Evolutionary conservation across 2,888 invertebrate species (phyloP).

Genomic region (Eupithecia subfuscata): DNA sequence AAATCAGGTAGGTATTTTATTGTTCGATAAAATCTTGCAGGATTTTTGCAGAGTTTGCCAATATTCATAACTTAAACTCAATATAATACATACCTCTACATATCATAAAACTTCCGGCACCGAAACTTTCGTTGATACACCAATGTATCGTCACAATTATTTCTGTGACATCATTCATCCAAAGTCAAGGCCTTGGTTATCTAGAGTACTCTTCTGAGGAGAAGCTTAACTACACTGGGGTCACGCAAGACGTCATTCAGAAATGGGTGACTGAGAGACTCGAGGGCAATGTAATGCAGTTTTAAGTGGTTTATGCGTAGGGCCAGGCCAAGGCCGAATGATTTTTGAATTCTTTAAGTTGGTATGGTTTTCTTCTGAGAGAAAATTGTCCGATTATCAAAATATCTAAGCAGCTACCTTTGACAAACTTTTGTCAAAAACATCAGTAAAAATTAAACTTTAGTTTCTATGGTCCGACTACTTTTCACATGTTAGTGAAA

Average conservation of each 20-base stretch:
- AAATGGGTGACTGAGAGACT: background rate
- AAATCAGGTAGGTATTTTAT: too few species aligned
- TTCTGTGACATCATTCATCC: background rate
- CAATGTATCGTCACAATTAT: background rate
- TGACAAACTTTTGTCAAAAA: background rate
- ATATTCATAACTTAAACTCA: too few species aligned
- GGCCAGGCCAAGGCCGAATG: background rate
- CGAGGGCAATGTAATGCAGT: conserved; percentile 13
- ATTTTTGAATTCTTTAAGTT: background rate
- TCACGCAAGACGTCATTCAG: background rate
- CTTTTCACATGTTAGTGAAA: too few species aligned
- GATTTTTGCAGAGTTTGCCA: too few species aligned
- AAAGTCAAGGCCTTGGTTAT: background rate
- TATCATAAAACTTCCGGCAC: too few species aligned
- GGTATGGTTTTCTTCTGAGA: background rate
- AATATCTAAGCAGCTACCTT: background rate
- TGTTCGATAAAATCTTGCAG: too few species aligned
- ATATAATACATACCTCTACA: too few species aligned
- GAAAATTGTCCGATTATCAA: background rate
- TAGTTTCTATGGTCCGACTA: too few species aligned
- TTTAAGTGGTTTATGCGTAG: background rate
- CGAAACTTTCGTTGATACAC: too few species aligned
- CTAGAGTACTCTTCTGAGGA: background rate
- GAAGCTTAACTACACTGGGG: background rate
- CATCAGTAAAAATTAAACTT: background rate